A percentile compares a stretch with the other conserved stretches of the same genome.
These are phyloP conservation scores for Pao palembangensis DNA, from an alignment of 2,113 vertebrate genomes.

Conservation along the genomic window DNA sequence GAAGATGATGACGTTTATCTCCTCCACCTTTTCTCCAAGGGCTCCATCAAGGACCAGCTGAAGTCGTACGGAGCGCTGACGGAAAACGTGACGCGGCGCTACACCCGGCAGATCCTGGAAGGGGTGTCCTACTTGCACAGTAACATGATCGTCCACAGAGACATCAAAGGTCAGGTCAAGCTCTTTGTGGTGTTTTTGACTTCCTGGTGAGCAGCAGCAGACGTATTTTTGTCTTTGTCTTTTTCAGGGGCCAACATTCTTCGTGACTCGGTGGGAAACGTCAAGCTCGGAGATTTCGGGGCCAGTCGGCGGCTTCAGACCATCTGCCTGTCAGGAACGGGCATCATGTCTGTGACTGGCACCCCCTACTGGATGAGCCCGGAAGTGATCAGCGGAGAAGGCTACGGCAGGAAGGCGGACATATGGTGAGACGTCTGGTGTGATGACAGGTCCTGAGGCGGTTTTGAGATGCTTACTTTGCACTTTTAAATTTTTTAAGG, in stretches of 20 bases:
- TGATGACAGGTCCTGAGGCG: neutral
- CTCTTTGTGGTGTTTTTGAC: neutral
- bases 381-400: constrained; percentile 97
- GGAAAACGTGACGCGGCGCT: constrained; percentile 95
- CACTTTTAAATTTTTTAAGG: constrained; percentile 67
- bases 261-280: constrained; percentile 93
- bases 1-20: neutral
- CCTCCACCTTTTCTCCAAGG: constrained; percentile 68
- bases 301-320: constrained; percentile 96
- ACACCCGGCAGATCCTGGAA: constrained; percentile 96
- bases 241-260: constrained; percentile 93
- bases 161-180: constrained; percentile 89
- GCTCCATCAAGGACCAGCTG: constrained; percentile 97
- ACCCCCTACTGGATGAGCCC: constrained; percentile 99
- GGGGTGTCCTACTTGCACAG: constrained; percentile 98
- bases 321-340: constrained; percentile 95
- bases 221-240: neutral
- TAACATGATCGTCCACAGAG: constrained; percentile 99
- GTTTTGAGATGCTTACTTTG: too few relatives aligned
- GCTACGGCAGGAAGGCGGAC: constrained; percentile 96
- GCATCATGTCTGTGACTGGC: constrained; percentile 96
- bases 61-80: constrained; percentile 97
- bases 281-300: constrained; percentile 98
- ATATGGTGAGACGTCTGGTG: constrained; percentile 81
- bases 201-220: neutral